These are phyloP conservation scores for Heteronetta atricapilla DNA, from an alignment of 2,113 vertebrate genomes.

Conservation along the genomic window DNA sequence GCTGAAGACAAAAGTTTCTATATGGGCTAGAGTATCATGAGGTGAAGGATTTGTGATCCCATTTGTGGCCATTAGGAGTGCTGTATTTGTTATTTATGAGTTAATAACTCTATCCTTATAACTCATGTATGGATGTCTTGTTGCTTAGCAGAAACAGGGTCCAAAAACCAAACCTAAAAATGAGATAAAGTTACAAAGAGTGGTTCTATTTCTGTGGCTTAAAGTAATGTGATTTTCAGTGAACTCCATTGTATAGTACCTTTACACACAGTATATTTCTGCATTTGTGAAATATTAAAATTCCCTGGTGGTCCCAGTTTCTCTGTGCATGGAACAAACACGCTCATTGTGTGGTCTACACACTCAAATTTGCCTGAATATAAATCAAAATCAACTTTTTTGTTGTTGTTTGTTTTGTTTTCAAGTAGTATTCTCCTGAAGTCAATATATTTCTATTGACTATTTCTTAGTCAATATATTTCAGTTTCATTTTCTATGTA, in stretches of 20 bases:
- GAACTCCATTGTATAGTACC: background rate
- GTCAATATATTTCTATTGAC: background rate
- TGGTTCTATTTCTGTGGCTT: constrained; percentile 9
- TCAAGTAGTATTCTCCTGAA: background rate
- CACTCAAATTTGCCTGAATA: constrained; percentile 1
- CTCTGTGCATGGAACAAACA: constrained; percentile 33
- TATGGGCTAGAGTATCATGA: background rate
- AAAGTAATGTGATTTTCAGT: background rate
- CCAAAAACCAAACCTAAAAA: background rate
- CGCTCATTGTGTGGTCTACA: constrained; percentile 3
- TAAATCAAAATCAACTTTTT: background rate
- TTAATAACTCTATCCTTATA: background rate
- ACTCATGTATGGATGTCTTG: background rate
- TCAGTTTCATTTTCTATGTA: background rate
- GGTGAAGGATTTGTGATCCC: background rate
- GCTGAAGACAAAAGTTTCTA: background rate
- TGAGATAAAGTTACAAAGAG: background rate
- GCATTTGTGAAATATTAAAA: constrained; percentile 32
- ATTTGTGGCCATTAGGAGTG: background rate
- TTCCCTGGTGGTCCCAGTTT: constrained; percentile 9
- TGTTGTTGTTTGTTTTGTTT: background rate
- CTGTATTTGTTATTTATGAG: background rate
- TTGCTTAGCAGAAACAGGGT: background rate
- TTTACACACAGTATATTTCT: background rate
- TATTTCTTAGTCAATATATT: background rate